phyloP scores from a whole-genome alignment of 2,113 vertebrate genomes.

The Heterocephalus glaber region DNA sequence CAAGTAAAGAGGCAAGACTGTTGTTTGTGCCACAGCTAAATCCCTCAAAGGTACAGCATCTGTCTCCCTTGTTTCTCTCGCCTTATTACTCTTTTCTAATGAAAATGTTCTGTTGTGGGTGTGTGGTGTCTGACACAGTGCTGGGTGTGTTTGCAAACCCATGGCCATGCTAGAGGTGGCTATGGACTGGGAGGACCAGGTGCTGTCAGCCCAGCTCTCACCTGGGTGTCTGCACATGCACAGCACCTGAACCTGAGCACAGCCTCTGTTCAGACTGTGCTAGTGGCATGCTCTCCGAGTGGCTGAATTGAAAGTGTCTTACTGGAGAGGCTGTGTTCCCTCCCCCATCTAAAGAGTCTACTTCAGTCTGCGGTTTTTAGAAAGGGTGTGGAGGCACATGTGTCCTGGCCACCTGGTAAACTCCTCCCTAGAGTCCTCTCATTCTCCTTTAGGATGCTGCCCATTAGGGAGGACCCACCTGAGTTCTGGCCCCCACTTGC shows the following conservation, averaged over 20 bases:
- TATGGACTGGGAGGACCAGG: background rate
- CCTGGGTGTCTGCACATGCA: rapidly evolving
- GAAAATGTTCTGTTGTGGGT: background rate
- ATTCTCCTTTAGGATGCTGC: background rate
- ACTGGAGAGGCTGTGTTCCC: background rate
- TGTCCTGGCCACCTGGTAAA: too few relatives aligned
- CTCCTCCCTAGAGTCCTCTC: background rate
- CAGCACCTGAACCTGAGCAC: background rate
- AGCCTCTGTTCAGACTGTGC: background rate
- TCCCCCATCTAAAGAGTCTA: background rate
- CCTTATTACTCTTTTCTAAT: background rate
- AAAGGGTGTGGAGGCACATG: background rate
- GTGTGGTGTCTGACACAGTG: background rate
- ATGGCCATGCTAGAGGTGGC: background rate
- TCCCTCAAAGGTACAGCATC: background rate
- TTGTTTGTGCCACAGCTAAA: background rate
- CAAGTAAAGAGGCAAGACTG: background rate
- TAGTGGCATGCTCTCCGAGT: background rate
- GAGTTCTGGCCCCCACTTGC: background rate
- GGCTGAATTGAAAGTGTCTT: background rate
- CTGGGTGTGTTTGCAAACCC: background rate
- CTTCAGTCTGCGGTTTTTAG: background rate
- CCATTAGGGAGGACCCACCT: background rate
- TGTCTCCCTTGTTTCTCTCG: background rate
- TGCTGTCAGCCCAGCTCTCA: too few relatives aligned